Base-by-base conservation (phyloP, 2,888 invertebrate species). In the Criorhina ranunculi region DNA sequence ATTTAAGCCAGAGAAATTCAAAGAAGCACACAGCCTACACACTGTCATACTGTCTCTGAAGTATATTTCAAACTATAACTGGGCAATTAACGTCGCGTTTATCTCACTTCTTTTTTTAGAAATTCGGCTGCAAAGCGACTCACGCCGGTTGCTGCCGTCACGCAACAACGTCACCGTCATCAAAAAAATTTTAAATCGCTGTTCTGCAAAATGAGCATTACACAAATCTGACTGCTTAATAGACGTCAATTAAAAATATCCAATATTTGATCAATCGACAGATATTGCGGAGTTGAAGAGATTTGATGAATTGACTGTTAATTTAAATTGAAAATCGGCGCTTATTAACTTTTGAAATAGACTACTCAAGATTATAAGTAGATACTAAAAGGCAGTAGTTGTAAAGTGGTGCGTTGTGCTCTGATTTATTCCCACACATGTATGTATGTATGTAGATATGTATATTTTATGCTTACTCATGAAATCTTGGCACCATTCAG, bases 291-390 rank as follows among this genome's bases (percentile, higher is more conserved):
- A 24, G 24, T 24, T 46, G 12, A 46, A 49, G n/a, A 46, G 9
- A 59, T 59, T 70, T 51, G 8, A 77, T 69, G 69, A 69, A 77
- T 69, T 17, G 59, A 40, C 51, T 67, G 67, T 42, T 69, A 77
- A 77, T 69, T 77, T 55, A 29, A 55, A 55, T 55, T 35, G n/a
- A 60, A 77, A 60, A 69, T 69, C 51, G 44, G 24, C 44, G 60
- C 42, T 44, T 44, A 77, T 53, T 42, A 29, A 53, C 72, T 51
- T 49, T 59, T 59, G 19, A 49, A 57, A 57, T 40, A 12, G 60
- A 42, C 40, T 51, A 53, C n/a, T 33, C 31, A 62, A 51, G 64
- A 55, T 44, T 19, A 55, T n/a, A 55, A n/a, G n/a, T n/a, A n/a
- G n/a, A n/a, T n/a, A 64, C 55, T 33, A 44, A 42, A 53, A 44